Evolutionary conservation across 2,888 invertebrate species (phyloP).

Genomic region (Nemurella pictetii): DNA sequence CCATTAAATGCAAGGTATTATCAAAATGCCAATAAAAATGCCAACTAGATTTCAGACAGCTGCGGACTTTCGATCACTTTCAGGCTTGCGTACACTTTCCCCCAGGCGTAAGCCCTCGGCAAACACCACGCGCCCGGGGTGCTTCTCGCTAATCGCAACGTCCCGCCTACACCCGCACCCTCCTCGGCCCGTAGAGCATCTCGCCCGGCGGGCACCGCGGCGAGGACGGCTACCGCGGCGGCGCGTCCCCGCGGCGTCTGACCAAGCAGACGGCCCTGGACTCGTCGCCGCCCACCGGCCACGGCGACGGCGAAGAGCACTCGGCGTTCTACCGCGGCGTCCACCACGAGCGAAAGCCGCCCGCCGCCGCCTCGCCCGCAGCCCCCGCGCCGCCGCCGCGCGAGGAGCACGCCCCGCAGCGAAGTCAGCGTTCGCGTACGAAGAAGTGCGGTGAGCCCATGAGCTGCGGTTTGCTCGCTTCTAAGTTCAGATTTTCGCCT

Average conservation of each 20-base stretch:
- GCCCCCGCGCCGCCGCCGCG: background rate
- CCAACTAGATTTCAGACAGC: no score
- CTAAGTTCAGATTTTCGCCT: no score
- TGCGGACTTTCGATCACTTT: no score
- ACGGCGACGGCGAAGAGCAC: conserved; percentile 40
- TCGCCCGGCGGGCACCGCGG: conserved; percentile 30
- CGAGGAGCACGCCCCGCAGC: conserved; percentile 52
- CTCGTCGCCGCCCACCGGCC: conserved; percentile 58
- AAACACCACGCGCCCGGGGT: no score
- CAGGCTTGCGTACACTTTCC: no score
- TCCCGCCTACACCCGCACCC: no score
- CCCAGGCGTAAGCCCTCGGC: no score
- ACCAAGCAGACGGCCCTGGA: conserved; percentile 72
- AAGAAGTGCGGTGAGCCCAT: background rate
- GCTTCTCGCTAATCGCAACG: no score
- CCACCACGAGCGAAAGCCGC: conserved; percentile 39
- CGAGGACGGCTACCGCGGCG: conserved; percentile 49
- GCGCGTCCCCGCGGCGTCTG: conserved; percentile 65
- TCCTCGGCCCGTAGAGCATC: no score
- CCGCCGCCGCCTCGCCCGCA: background rate
- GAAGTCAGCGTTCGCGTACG: conserved; percentile 51
- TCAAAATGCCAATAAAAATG: no score
- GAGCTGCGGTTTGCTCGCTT: no score
- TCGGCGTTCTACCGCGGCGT: conserved; percentile 40
- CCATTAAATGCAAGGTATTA: no score